Evolutionary conservation across 2,113 vertebrate species (phyloP), one percentile per base, ranked within the genome.

Genomic region (Corythoichthys intestinalis): DNA sequence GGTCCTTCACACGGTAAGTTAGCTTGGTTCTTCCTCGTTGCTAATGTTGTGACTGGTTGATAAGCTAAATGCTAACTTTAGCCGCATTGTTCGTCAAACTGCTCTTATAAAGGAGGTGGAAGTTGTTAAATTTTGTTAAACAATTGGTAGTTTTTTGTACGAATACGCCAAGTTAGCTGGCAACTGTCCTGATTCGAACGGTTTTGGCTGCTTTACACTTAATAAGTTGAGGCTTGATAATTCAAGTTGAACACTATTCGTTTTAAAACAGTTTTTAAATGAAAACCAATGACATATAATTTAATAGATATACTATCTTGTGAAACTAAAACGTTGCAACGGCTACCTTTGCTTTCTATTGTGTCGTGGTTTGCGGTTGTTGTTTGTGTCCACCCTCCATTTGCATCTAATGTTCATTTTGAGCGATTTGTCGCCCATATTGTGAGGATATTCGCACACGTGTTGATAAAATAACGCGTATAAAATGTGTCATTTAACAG

Each of bases 1-100:
- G 88, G 87, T 86, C 74, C 74, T 87, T 87, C 72, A 87, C 28
- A 90, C 88, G 91, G 91, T 92, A 88, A 90, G 91, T 88, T 76
- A 83, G 73, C 69, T 5, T 58, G 63, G 47, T 77, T 41, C 12
- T 71, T 34, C 6, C 62, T 73, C 66, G 60, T 4, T 68, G 53
- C 47, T 60, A 63, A 67, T 34, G 8, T 69, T 39, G 57, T 37
- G 37, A 17, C 34, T 72, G 67, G 15, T n/a, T 70, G 64, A 47
- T 72, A 71, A 67, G 80, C 74, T 67, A 44, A 65, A 56, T 54
- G 65, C 53, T 67, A 67, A 15, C 66, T 2, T 80, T 81, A 82
- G 75, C 81, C n/a, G 79, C 71, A 85, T 86, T 87, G 85, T 86
- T 78, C 2, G 46, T 74, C 6, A 64, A 85, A 71, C 58, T 52